phyloP scores from a whole-genome alignment of 1,140 invertebrate species.

The Polyergus mexicanus region DNA sequence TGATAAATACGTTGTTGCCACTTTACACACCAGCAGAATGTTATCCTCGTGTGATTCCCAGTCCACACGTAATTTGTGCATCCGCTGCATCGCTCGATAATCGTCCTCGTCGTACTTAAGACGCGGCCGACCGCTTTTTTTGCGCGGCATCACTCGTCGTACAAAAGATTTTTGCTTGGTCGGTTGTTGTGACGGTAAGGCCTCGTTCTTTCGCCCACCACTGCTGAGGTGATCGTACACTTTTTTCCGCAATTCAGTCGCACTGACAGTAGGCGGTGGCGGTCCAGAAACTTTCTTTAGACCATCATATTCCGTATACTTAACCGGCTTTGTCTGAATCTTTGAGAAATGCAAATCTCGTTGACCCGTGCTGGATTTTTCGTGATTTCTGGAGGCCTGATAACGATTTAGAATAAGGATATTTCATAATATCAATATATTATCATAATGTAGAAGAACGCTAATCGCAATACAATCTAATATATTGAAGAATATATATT shows the following conservation, averaged over 20 bases:
- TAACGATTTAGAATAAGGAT: not conserved
- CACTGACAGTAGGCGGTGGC: conserved; percentile 60
- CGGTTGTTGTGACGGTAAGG: conserved; percentile 61
- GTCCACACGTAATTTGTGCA: conserved; percentile 89
- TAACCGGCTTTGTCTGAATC: conserved; percentile 78
- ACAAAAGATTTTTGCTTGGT: conserved; percentile 76
- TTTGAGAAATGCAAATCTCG: conserved; percentile 72
- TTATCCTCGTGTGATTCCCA: conserved; percentile 90
- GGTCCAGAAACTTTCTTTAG: conserved; percentile 76
- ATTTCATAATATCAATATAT: not conserved
- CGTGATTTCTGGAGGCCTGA: conserved; percentile 1
- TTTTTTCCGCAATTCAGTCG: conserved; percentile 64
- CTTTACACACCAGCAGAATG: conserved; percentile 90
- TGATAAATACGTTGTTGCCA: conserved; percentile 89
- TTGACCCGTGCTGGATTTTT: conserved; percentile 35
- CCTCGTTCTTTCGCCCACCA: conserved; percentile 63
- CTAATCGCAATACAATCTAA: not conserved
- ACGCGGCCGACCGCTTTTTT: conserved; percentile 70
- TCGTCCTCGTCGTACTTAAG: conserved; percentile 90
- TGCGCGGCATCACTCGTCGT: conserved; percentile 80
- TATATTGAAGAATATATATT: not conserved
- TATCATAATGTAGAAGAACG: not conserved
- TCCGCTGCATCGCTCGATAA: conserved; percentile 88
- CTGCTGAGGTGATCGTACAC: not conserved
- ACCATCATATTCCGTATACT: conserved; percentile 75